phyloP scores from a whole-genome alignment of 2,797 vertebrate genomes.

The Lates japonicus region DNA sequence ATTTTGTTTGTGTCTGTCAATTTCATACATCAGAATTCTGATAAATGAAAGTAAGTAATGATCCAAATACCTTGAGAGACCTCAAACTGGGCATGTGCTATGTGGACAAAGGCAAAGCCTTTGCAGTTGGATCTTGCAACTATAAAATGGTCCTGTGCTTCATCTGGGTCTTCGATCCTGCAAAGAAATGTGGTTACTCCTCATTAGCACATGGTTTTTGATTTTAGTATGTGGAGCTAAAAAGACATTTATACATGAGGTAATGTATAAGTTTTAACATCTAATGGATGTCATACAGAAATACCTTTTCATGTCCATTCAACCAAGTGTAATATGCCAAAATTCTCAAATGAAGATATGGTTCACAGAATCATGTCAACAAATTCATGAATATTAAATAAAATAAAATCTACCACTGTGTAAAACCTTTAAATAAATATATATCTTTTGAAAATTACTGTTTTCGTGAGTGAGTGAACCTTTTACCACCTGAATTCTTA shows the following conservation, averaged over 20 bases:
- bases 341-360: too few relatives aligned
- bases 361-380: too few relatives aligned
- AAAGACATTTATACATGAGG: too few relatives aligned
- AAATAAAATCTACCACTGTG: too few relatives aligned
- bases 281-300: not conserved
- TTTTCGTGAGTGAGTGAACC: too few relatives aligned
- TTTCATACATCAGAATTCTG: not conserved
- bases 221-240: not conserved
- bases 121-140: constrained; percentile 94
- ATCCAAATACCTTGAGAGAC: constrained; percentile 89
- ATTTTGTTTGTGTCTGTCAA: not conserved
- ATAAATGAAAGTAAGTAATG: not conserved
- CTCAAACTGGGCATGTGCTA: constrained; percentile 96
- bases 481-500: too few relatives aligned
- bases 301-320: too few relatives aligned
- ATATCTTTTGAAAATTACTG: too few relatives aligned
- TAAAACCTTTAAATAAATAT: too few relatives aligned
- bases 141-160: constrained; percentile 93
- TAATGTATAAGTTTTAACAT: not conserved
- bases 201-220: not conserved
- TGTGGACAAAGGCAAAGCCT: constrained; percentile 94
- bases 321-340: too few relatives aligned
- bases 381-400: too few relatives aligned
- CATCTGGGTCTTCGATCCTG: constrained; percentile 95
- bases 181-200: not conserved